Conservation (phyloP, 2,113 vertebrate genomes). For the Oncorhynchus masou region DNA sequence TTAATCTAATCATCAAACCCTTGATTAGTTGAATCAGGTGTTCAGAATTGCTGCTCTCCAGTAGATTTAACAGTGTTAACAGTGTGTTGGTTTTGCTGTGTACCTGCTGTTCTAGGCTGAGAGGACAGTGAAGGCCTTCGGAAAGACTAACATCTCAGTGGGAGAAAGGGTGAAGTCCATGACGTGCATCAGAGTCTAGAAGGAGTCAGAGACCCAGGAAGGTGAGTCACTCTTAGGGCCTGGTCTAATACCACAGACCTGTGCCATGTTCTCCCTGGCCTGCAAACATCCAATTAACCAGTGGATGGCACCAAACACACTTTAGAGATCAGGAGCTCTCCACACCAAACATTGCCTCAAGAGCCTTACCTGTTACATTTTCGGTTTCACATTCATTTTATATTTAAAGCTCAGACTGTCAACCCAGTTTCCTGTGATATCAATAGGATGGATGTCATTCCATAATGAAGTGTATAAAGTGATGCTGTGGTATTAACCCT, state of each 20-base stretch:
- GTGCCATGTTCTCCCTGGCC: background rate
- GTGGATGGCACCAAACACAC: slow-evolving; percentile 52
- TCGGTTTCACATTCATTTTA: background rate
- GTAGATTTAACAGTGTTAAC: too few relatives aligned
- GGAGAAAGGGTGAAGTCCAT: slow-evolving; percentile 80
- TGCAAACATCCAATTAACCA: slow-evolving; percentile 34
- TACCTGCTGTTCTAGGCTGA: slow-evolving; percentile 73
- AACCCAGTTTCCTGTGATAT: background rate
- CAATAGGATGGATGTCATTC: background rate
- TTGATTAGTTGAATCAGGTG: background rate
- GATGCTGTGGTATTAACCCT: background rate
- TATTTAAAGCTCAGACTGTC: background rate
- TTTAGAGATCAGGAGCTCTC: background rate
- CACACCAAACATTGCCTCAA: background rate
- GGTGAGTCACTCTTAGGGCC: slow-evolving; percentile 65
- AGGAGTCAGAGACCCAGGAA: slow-evolving; percentile 70
- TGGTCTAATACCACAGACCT: background rate
- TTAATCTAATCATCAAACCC: background rate
- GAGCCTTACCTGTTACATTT: background rate
- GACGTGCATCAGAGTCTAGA: slow-evolving; percentile 75
- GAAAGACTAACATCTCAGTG: slow-evolving; percentile 79
- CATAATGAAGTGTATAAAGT: too few relatives aligned
- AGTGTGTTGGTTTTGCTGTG: background rate
- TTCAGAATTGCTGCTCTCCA: too few relatives aligned
- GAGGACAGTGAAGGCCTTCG: slow-evolving; percentile 79